Evolutionary conservation across 2,797 vertebrate genomes (phyloP), one percentile per base, ranked within the genome.

Genomic region (Scarus forsteni): DNA sequence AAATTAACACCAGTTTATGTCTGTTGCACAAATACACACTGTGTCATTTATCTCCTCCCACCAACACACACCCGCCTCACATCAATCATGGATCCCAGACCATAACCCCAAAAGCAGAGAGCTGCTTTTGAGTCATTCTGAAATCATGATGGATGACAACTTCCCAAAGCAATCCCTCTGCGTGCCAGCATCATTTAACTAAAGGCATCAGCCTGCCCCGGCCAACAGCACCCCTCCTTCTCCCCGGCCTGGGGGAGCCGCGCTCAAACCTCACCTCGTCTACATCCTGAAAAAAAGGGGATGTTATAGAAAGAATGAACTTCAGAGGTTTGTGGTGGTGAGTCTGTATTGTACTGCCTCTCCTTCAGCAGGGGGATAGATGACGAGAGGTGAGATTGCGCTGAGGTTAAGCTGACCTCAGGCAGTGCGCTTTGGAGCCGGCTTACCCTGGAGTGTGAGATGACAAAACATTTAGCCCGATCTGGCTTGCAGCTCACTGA

Each of bases 121-220:
- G 76, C 84, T 84, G 87, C 90, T 90, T 51, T 89, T 90, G 89
- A 93, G 90, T 91, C 90, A 87, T 91, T 94, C 88, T 91, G 90
- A 93, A 93, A 91, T 92, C 91, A 92, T 94, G 94, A 95, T 94
- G 93, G 90, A 94, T 93, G 92, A 94, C 92, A 94, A 92, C 91
- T 92, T 94, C 90, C 91, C 81, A 86, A 85, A 91, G 90, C 91
- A 91, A 93, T 94, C 85, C 88, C 85, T 93, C 85, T 86, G 85
- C 52, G 81, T 93, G 92, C 88, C 93, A 93, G 89, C 88, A 87
- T 91, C 92, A 94, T 92, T 94, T 93, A 93, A 91, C 91, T 90
- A 92, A 91, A 92, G 86, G 86, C 90, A 86, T 90, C 87, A 83
- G 85, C 77, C 85, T 85, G 90, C 89, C 82, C 69, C 49, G 48